Evolutionary conservation across 2,113 vertebrate species (phyloP).

Genomic region (Lamprologus tigripictilis): DNA sequence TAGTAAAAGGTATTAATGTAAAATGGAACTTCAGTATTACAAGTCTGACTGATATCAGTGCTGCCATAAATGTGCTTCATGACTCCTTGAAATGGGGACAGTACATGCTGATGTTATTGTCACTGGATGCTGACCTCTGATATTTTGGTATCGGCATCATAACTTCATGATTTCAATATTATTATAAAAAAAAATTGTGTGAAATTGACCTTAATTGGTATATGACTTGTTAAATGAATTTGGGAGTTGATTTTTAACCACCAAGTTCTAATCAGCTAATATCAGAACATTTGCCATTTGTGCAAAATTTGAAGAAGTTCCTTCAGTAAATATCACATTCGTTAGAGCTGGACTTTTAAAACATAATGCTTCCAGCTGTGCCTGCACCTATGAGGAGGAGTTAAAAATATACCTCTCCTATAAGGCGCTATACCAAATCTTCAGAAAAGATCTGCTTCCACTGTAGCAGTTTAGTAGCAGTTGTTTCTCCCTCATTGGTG

Average conservation of each 20-base stretch:
- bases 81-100: neutral
- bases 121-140: neutral
- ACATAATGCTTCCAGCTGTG: neutral
- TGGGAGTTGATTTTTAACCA: neutral
- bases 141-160: neutral
- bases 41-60: neutral
- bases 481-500: neutral
- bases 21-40: neutral
- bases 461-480: neutral
- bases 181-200: neutral
- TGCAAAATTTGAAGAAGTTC: neutral
- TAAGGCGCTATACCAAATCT: neutral
- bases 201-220: neutral
- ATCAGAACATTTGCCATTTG: neutral
- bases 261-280: neutral
- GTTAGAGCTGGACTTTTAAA: neutral
- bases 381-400: neutral
- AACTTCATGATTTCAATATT: neutral
- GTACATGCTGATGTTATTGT: neutral
- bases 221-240: neutral
- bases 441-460: neutral
- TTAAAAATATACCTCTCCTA: neutral
- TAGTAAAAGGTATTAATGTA: neutral
- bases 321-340: neutral
- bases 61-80: neutral